Percentiles rank a stretch among this genome's conserved stretches.
Evolutionary conservation across 2,113 vertebrate species (phyloP).

Genomic region (Eubucco bourcierii): DNA sequence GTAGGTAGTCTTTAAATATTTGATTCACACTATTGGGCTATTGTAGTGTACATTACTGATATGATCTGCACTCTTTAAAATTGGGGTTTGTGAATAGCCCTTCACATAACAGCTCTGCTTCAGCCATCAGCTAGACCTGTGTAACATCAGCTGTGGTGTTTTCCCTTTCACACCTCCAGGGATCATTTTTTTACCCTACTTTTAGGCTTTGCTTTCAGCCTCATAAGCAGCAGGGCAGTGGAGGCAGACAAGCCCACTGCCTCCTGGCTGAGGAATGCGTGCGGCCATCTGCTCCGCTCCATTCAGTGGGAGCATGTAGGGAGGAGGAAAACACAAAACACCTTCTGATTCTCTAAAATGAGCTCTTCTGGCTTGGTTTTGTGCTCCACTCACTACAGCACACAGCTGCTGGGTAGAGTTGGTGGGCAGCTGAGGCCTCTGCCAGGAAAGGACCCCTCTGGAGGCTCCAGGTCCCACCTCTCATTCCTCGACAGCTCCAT

Average conservation of each 20-base stretch:
- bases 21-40: neutral
- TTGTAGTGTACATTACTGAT: slow-evolving; percentile 33
- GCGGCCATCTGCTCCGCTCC: neutral
- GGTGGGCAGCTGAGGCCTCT: fast-evolving
- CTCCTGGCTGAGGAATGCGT: neutral
- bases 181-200: neutral
- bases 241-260: neutral
- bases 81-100: slow-evolving; percentile 17
- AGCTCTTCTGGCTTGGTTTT: neutral
- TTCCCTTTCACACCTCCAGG: slow-evolving; percentile 19
- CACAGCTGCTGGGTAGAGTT: neutral
- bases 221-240: neutral
- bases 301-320: neutral
- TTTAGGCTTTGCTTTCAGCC: slow-evolving; percentile 13
- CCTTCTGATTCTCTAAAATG: neutral
- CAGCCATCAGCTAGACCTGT: neutral
- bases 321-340: neutral
- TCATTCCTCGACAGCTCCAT: neutral
- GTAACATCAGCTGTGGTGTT: slow-evolving; percentile 1
- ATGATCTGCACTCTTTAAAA: slow-evolving; percentile 7
- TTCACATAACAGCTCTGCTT: slow-evolving; percentile 1
- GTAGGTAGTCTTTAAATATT: slow-evolving; percentile 42
- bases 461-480: neutral
- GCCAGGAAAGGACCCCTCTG: neutral
- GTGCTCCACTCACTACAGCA: neutral